Evolutionary conservation across 1,140 invertebrate species (phyloP).

Genomic region (Colletes latitarsis): DNA sequence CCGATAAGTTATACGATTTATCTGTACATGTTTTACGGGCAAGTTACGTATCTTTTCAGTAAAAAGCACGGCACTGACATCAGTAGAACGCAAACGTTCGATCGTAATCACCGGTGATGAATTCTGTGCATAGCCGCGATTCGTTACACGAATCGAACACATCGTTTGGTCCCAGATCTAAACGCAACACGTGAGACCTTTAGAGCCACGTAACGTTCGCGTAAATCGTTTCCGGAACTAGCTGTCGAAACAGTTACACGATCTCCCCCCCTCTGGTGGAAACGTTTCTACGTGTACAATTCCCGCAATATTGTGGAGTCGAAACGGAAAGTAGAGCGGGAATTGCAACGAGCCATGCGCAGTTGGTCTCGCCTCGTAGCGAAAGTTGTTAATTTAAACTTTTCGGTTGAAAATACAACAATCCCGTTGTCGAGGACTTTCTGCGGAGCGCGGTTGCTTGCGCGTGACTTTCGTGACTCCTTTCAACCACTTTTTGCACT

Average conservation of each 20-base stretch:
- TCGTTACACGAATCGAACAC: neutral
- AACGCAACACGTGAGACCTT: neutral
- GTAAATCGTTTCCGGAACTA: conserved; percentile 21
- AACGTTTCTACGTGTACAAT: conserved; percentile 27
- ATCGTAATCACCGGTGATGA: conserved; percentile 26
- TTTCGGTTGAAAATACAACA: conserved; percentile 39
- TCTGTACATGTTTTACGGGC: neutral
- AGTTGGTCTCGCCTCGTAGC: conserved; percentile 10
- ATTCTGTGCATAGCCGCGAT: conserved; percentile 7
- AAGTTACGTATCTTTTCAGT: neutral
- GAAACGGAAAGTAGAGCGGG: conserved; percentile 15
- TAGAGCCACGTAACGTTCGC: neutral
- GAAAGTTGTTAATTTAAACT: conserved; percentile 51
- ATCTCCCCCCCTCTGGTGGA: neutral
- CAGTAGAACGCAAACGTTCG: neutral
- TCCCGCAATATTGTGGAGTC: conserved; percentile 25
- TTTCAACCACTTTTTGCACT: neutral
- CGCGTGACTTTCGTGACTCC: conserved; percentile 31
- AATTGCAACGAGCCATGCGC: neutral
- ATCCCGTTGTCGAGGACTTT: conserved; percentile 29
- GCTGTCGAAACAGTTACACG: conserved; percentile 7
- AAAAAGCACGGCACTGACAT: neutral
- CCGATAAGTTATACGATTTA: conserved; percentile 7
- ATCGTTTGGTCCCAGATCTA: neutral
- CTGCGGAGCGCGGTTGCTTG: neutral